Percentiles rank a stretch among this genome's conserved stretches.
These are phyloP conservation scores for Drosophila koepferae DNA, from an alignment of 2,888 invertebrate genomes.

Conservation along the genomic window DNA sequence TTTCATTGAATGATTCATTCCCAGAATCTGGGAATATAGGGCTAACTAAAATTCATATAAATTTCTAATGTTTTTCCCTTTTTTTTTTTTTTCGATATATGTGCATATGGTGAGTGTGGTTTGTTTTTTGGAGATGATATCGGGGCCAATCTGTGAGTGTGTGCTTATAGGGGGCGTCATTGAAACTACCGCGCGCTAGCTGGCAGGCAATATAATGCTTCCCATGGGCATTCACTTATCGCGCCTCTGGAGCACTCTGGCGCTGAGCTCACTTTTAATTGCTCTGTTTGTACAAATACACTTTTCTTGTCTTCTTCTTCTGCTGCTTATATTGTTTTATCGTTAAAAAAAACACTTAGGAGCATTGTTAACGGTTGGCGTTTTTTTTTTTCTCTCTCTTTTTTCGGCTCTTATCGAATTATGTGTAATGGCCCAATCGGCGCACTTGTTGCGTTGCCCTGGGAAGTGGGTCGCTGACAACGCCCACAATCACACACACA, in stretches of 20 bases:
- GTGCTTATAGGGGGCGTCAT: conserved; percentile 55
- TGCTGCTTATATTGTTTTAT: conserved; percentile 22
- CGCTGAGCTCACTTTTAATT: conserved; percentile 60
- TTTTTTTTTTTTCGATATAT: not conserved
- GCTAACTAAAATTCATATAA: not conserved
- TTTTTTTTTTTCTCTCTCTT: not conserved
- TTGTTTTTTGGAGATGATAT: conserved; percentile 30
- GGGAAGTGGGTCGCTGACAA: conserved; percentile 78
- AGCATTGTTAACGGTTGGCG: conserved; percentile 59
- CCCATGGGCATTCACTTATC: conserved; percentile 58
- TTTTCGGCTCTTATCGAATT: conserved; percentile 59
- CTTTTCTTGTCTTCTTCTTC: conserved; percentile 24
- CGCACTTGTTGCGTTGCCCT: conserved; percentile 54
- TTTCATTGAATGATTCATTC: not conserved
- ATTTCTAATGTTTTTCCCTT: not conserved
- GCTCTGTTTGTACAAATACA: conserved; percentile 57
- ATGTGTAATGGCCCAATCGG: conserved; percentile 67
- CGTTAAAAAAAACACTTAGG: conserved; percentile 61
- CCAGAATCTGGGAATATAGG: not conserved
- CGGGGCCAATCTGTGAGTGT: conserved; percentile 38
- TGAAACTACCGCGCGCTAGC: conserved; percentile 50
- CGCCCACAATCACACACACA: conserved; percentile 51
- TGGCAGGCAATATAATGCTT: conserved; percentile 43
- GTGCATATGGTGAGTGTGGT: conserved; percentile 2
- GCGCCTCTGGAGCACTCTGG: conserved; percentile 36